Evolutionary conservation across 2,113 vertebrate genomes (phyloP), one percentile per base, ranked within the genome.

Genomic region (Saguinus imperator): DNA sequence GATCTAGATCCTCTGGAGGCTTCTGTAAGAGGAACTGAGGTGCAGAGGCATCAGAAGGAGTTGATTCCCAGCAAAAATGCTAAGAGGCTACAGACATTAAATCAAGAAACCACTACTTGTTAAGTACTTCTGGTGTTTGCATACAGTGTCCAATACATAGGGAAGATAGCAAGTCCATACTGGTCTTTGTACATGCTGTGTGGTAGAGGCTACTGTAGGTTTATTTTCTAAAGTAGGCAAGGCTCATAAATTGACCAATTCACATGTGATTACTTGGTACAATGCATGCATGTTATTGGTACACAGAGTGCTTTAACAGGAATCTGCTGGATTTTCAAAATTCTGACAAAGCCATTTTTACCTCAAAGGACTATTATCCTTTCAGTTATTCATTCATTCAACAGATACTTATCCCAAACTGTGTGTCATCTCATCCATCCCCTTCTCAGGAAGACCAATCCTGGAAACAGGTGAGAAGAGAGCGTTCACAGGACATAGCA

Each of bases 141-240:
- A 83, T 77, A 88, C 82, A 50, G 87, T 40, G 82, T 89, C 93
- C 94, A 25, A 21, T 43, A 68, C 29, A 11, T 0, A 18, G 58
- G 50, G 87, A 87, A 57, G 72, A 27, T 0, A 3, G 81, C 1
- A 32, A 77, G 57, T 88, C 84, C 58, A 20, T 4, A 52, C 23
- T 29, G 85, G 73, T 79, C 90, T 97, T 95, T 82, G 77, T 27
- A 73, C 96, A 91, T 97, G 97, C 96, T 82, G 84, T 68, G 79
- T 58, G 66, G 57, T 48, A 29, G 64, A 84, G 80, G 92, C 77
- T 66, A 94, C 87, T 57, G 48, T n/a, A 68, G 84, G 58, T 14
- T 43, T 88, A 83, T 70, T 92, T 92, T 76, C 95, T 94, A 91
- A 96, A 68, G 75, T 40, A 95, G 94, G 89, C 92, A 94, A 94